Percentiles rank a stretch among this genome's conserved stretches.
phyloP scores from a whole-genome alignment of 2,797 vertebrate genomes.

The Schizothorax lantsangensis region DNA sequence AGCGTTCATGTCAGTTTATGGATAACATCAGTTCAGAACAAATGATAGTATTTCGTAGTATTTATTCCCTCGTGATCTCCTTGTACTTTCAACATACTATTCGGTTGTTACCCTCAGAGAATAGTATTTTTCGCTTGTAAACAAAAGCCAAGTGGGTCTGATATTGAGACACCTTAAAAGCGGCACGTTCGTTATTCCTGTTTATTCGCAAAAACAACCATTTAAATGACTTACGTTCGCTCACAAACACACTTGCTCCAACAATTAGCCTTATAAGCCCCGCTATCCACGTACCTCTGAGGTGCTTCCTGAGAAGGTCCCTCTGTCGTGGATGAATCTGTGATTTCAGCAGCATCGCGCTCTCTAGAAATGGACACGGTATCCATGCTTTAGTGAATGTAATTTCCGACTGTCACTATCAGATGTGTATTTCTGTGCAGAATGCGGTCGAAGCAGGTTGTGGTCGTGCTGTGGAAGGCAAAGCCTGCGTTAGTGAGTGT shows the following conservation, averaged over 20 bases:
- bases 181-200: background rate
- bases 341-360: conserved; percentile 76
- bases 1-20: background rate
- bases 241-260: background rate
- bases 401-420: background rate
- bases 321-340: conserved; percentile 71
- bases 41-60: background rate
- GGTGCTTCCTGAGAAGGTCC: conserved; percentile 66
- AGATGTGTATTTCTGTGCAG: background rate
- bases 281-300: conserved; percentile 72
- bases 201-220: background rate
- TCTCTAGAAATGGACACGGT: conserved; percentile 69
- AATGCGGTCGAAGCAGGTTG: conserved; percentile 40
- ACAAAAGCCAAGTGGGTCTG: conserved; percentile 4
- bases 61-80: background rate
- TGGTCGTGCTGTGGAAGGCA: conserved; percentile 4
- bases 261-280: background rate
- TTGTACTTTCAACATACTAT: background rate
- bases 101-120: background rate
- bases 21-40: background rate
- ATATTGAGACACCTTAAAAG: background rate
- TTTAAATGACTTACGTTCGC: background rate
- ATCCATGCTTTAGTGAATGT: conserved; percentile 69
- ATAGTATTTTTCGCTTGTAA: conserved; percentile 20
- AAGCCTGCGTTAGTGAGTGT: conserved; percentile 60